Conservation (phyloP, 2,113 vertebrate genomes). For the Leucopsar rothschildi region DNA sequence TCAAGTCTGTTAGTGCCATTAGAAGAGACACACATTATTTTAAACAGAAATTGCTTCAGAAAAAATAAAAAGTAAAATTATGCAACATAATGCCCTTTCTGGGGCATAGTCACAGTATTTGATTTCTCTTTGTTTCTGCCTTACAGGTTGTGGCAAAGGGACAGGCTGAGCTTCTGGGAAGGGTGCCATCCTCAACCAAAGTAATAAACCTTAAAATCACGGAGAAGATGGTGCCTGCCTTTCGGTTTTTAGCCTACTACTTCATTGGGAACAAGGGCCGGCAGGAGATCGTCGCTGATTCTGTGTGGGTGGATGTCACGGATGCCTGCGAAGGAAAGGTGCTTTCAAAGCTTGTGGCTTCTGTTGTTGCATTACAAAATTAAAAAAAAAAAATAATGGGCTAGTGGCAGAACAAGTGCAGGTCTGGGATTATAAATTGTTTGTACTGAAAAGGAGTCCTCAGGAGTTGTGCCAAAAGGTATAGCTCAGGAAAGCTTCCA, state of each 20-base stretch:
- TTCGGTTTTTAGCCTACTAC: constrained; percentile 80
- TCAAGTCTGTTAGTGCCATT: background rate
- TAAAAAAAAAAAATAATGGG: background rate
- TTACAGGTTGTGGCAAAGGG: constrained; percentile 68
- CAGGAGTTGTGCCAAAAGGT: background rate
- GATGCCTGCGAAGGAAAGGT: constrained; percentile 77
- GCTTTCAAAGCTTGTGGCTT: background rate
- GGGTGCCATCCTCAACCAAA: constrained; percentile 38
- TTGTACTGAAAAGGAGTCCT: background rate
- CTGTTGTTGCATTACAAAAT: background rate
- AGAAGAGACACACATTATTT: background rate
- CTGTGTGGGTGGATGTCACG: constrained; percentile 75
- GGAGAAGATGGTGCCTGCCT: constrained; percentile 71
- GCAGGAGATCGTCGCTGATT: constrained; percentile 75
- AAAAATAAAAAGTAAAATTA: background rate
- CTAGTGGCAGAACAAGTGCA: background rate
- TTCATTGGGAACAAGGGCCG: background rate
- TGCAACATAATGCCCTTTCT: background rate
- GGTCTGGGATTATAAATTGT: background rate
- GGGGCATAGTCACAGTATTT: background rate
- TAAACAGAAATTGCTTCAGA: background rate
- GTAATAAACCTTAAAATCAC: constrained; percentile 48
- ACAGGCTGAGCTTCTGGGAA: constrained; percentile 25
- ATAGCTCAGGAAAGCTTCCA: background rate
- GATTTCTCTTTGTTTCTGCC: background rate